Evolutionary conservation across 2,888 invertebrate species (phyloP).

Genomic region (Caenorhabditis sp.): DNA sequence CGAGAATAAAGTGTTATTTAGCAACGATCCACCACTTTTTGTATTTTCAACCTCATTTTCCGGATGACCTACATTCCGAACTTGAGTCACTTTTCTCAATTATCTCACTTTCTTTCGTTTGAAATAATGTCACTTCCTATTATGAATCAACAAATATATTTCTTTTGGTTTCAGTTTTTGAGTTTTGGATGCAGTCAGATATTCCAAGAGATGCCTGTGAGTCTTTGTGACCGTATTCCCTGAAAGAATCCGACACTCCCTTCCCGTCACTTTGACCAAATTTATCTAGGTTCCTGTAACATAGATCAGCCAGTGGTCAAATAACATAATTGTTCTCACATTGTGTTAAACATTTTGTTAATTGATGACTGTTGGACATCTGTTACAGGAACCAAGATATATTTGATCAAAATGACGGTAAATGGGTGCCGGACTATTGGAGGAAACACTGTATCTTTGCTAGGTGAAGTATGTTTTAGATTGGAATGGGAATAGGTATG

Average conservation of each 20-base stretch:
- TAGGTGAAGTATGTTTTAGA: conserved; percentile 3
- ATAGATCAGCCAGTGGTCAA: too few relatives aligned
- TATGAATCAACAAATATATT: conserved; percentile 14
- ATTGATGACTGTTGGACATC: too few relatives aligned
- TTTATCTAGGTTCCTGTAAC: too few relatives aligned
- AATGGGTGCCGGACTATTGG: too few relatives aligned
- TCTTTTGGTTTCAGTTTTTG: neutral
- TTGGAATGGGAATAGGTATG: conserved; percentile 46
- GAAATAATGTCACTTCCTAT: neutral
- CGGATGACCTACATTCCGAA: conserved; percentile 51
- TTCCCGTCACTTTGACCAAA: too few relatives aligned
- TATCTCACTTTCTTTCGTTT: conserved; percentile 29
- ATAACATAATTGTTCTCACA: too few relatives aligned
- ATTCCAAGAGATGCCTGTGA: conserved; percentile 57
- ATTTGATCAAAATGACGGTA: too few relatives aligned
- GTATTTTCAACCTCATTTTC: conserved; percentile 10
- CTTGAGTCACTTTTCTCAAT: conserved; percentile 43
- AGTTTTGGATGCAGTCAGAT: conserved; percentile 31
- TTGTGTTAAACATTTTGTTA: too few relatives aligned
- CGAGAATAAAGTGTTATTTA: conserved; percentile 7
- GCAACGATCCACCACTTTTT: conserved; percentile 4
- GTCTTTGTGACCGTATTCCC: too few relatives aligned
- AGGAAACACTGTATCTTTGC: neutral
- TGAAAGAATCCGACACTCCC: too few relatives aligned
- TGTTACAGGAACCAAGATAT: too few relatives aligned